Percentiles rank a stretch among this genome's conserved stretches.
phyloP scores from a whole-genome alignment of 1,140 invertebrate genomes.

The Pinna nobilis region DNA sequence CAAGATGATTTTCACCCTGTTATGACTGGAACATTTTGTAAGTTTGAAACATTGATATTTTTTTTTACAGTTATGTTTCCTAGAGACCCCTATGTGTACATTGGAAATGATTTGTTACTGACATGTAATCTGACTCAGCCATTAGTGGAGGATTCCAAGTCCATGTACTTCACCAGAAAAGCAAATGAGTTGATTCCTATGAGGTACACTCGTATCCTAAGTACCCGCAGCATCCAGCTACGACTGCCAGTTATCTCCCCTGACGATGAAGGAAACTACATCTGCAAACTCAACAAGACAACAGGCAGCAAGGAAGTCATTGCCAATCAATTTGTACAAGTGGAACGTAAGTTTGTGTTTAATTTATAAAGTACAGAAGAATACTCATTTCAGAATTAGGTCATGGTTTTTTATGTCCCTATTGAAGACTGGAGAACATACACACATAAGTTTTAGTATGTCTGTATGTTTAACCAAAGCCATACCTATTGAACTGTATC shows the following conservation, averaged over 20 bases:
- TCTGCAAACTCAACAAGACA: slow-evolving; percentile 40
- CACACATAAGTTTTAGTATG: too few species aligned
- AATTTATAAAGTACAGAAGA: too few species aligned
- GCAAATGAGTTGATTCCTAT: slow-evolving; percentile 20
- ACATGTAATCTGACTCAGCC: slow-evolving; percentile 47
- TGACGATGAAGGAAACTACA: slow-evolving; percentile 42
- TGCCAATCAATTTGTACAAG: slow-evolving; percentile 45
- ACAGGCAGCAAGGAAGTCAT: slow-evolving; percentile 14
- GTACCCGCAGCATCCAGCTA: slow-evolving; percentile 43
- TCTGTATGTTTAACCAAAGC: too few species aligned
- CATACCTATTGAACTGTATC: too few species aligned
- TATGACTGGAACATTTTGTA: too few species aligned
- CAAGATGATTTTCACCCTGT: too few species aligned
- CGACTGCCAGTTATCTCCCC: slow-evolving; percentile 24
- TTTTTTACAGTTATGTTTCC: slow-evolving; percentile 45
- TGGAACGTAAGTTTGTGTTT: slow-evolving; percentile 46
- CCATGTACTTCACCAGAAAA: slow-evolving; percentile 39
- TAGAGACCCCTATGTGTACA: slow-evolving; percentile 47
- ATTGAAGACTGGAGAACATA: too few species aligned
- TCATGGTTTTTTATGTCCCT: too few species aligned
- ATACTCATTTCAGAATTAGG: too few species aligned
- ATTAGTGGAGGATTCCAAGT: slow-evolving; percentile 30
- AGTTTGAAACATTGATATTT: too few species aligned
- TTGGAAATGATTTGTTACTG: slow-evolving; percentile 40
- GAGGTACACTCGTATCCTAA: slow-evolving; percentile 25